Evolutionary conservation across 1,140 invertebrate species (phyloP), one percentile per base, ranked within the genome.

Genomic region (Drosophila subobscura): DNA sequence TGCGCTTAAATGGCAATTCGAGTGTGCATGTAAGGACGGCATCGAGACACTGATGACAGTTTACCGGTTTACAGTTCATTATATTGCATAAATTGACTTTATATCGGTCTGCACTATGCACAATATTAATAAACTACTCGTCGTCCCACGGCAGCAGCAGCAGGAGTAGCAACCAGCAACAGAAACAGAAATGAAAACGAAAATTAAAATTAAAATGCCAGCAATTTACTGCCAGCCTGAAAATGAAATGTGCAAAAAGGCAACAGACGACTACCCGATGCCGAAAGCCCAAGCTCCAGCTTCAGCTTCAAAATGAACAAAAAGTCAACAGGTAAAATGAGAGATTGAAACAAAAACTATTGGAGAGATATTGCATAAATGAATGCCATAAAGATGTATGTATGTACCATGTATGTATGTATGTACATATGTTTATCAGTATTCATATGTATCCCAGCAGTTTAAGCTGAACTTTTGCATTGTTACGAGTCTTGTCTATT

Each of bases 11-110:
- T 79, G 76, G 72, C 71, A 51, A 72, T 76, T 20, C 16, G 16
- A 20, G 16, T 20, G 16, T 20, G 16, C 16, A 72, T 68, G 59
- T 54, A 64, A 20, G 45, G 46, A 52, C 16, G 51, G 58, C 58
- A 29, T 2, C 42, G 70, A 14, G 57, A 65, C 78, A 86, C 61
- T 65, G 72, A 79, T 84, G 80, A 80, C 81, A 84, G 81, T 84
- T 86, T 86, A 84, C 80, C 81, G 80, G 80, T 84, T 84, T 84
- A 74, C 77, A 85, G 80, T 84, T 86, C 80, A 84, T 84, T 84
- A 86, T 77, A 64, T 74, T 74, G 58, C 81, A 80, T 73, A 84
- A 84, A 84, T 86, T 84, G 80, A 80, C 81, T 84, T 84, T 80
- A 77, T 80, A 74, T 79, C 71, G 64, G 58, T 37, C 49, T 58